phyloP scores from a whole-genome alignment of 2,888 invertebrate species.

The Disparrhopalites patrizii region DNA sequence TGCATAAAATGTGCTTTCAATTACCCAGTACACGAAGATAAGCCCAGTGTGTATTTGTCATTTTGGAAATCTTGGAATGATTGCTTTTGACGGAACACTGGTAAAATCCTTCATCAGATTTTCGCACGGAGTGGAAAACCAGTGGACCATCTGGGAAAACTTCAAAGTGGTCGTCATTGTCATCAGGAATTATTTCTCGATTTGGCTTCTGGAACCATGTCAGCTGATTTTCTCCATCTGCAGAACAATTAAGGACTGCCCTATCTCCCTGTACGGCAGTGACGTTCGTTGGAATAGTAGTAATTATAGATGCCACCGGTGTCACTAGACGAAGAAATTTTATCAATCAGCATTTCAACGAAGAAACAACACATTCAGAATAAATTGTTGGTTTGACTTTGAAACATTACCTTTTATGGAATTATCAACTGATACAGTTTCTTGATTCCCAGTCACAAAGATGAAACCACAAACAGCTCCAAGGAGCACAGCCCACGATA shows the following conservation, averaged over 20 bases:
- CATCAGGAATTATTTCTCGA: conserved; percentile 32
- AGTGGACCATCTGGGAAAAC: conserved; percentile 41
- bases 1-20: background rate
- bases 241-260: conserved; percentile 44
- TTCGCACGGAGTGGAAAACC: conserved; percentile 39
- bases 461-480: too few species aligned
- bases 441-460: too few species aligned
- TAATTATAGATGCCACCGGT: background rate
- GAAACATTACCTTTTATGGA: too few species aligned
- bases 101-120: conserved; percentile 47
- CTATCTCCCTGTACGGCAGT: conserved; percentile 35
- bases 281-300: conserved; percentile 16
- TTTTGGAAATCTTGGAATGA: conserved; percentile 35
- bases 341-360: background rate
- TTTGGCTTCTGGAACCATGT: conserved; percentile 45
- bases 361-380: too few species aligned
- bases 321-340: background rate
- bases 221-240: conserved; percentile 23
- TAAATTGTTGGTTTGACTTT: too few species aligned
- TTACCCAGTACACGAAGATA: conserved; percentile 43
- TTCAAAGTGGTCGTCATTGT: conserved; percentile 37
- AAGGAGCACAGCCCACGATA: too few species aligned
- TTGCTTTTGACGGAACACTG: conserved; percentile 45
- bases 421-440: too few species aligned
- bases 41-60: conserved; percentile 46